Percentiles rank a stretch among this genome's conserved stretches.
Evolutionary conservation across 2,113 vertebrate species (phyloP).

Genomic region (Nymphicus hollandicus): DNA sequence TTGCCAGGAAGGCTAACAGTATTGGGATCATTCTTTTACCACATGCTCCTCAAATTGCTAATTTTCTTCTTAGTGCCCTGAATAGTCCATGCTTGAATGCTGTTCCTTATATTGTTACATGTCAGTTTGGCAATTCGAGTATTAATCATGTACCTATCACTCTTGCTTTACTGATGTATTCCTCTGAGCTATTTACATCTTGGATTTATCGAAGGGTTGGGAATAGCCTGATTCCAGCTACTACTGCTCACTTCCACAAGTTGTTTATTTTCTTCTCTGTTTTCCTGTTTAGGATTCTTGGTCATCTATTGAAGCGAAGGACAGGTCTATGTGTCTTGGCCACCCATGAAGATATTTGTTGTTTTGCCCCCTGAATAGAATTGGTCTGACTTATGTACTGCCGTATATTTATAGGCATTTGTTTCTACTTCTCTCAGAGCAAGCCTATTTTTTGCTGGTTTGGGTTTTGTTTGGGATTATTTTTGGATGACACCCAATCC

Average conservation of each 20-base stretch:
- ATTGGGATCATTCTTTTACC: not conserved
- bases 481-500: not conserved
- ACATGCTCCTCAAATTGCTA: not conserved
- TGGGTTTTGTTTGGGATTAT: not conserved
- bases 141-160: not conserved
- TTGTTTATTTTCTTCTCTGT: not conserved
- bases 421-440: not conserved
- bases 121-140: not conserved
- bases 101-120: not conserved
- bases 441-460: not conserved
- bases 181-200: constrained; percentile 1
- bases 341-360: not conserved
- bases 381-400: not conserved
- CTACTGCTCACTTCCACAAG: not conserved
- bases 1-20: not conserved
- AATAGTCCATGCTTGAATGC: not conserved
- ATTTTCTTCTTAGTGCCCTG: not conserved
- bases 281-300: constrained; percentile 41
- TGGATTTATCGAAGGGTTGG: not conserved
- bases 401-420: not conserved
- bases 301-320: not conserved
- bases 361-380: not conserved
- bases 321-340: not conserved
- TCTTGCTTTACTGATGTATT: not conserved
- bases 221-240: constrained; percentile 21